Evolutionary conservation across 92 coral and sea anemone species (phyloP).

Genomic region (Parazoanthus darwini): DNA sequence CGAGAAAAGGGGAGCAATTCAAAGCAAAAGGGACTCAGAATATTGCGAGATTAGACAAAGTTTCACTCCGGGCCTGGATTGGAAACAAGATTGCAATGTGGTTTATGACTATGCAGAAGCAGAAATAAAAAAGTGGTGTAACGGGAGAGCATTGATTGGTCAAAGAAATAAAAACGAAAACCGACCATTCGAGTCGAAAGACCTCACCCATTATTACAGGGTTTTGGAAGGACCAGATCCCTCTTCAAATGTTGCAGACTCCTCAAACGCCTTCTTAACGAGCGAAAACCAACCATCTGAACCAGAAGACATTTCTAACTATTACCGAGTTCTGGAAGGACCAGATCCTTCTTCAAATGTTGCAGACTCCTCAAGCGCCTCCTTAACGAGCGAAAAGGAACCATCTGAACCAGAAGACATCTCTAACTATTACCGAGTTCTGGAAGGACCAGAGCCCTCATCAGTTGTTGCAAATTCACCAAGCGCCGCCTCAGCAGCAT

Average conservation of each 20-base stretch:
- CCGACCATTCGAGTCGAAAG: background rate
- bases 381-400: background rate
- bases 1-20: background rate
- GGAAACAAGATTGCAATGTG: background rate
- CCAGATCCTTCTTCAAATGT: background rate
- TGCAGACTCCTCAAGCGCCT: background rate
- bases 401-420: background rate
- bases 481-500: too few relatives aligned
- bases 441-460: conserved; percentile 1
- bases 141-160: background rate
- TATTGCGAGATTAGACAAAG: background rate
- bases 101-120: conserved; percentile 26
- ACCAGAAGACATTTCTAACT: background rate
- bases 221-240: conserved; percentile 18
- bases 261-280: too few relatives aligned
- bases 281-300: background rate
- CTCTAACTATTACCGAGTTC: background rate
- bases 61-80: background rate
- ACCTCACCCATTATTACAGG: background rate
- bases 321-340: conserved; percentile 12
- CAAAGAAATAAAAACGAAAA: background rate
- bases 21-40: background rate
- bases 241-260: background rate
- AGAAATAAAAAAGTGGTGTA: background rate
- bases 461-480: background rate